Conservation (phyloP, 35 echinoderm and acorn worm genomes). For the Patiria miniata region DNA sequence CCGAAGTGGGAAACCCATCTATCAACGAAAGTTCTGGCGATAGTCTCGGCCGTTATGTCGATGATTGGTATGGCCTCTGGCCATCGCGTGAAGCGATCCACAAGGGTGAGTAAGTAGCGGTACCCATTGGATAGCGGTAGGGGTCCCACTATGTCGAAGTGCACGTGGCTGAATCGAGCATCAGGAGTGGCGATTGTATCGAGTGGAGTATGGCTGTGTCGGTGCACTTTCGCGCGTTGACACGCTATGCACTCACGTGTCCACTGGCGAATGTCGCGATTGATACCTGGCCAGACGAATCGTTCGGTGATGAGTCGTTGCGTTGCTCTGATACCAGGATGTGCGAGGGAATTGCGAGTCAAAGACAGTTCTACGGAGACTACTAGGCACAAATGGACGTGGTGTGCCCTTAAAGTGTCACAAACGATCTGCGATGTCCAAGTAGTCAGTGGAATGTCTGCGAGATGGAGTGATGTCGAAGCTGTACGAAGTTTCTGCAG, state of each 20-base stretch:
- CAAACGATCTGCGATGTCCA: constrained; percentile 1
- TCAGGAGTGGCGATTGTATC: constrained; percentile 3
- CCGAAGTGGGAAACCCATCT: too few species aligned
- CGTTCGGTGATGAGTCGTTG: constrained; percentile 31
- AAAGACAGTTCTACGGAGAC: constrained; percentile 36
- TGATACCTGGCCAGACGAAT: constrained; percentile 43
- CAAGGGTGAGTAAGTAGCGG: too few species aligned
- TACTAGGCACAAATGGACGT: constrained; percentile 46
- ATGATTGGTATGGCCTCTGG: too few species aligned
- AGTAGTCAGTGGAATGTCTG: not conserved
- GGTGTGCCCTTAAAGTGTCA: constrained; percentile 40
- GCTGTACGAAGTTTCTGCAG: not conserved
- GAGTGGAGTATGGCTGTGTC: constrained; percentile 30
- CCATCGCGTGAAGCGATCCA: too few species aligned
- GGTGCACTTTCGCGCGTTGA: too few species aligned
- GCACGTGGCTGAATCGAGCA: constrained; percentile 21
- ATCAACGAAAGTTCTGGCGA: too few species aligned
- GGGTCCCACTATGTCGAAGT: not conserved
- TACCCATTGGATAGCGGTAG: too few species aligned
- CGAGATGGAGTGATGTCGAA: not conserved
- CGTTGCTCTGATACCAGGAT: constrained; percentile 69
- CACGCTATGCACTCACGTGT: too few species aligned
- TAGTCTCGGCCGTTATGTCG: too few species aligned
- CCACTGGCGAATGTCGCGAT: constrained; percentile 55
- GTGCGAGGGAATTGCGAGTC: constrained; percentile 56